Evolutionary conservation across 2,113 vertebrate genomes (phyloP).

Genomic region (Bubo scandiacus): DNA sequence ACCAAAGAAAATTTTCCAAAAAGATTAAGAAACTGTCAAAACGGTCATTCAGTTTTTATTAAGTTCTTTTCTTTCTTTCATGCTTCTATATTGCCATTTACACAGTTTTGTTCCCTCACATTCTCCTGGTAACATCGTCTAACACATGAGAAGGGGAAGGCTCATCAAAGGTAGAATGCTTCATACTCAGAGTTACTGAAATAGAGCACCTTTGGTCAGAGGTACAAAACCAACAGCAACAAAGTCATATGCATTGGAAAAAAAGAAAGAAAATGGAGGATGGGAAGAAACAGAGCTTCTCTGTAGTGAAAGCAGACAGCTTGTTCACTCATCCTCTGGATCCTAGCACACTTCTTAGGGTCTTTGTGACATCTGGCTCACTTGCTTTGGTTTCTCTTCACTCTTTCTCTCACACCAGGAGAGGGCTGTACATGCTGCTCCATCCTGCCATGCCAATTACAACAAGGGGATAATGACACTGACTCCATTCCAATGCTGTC

Average conservation of each 20-base stretch:
- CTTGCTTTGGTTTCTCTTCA: slow-evolving; percentile 18
- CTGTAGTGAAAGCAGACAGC: not conserved
- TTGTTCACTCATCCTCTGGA: slow-evolving; percentile 13
- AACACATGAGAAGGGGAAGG: not conserved
- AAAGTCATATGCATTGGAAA: not conserved
- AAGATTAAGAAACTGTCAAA: not conserved
- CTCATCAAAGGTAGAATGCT: not conserved
- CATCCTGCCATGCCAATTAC: slow-evolving; percentile 55
- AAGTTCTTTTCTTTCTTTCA: not conserved
- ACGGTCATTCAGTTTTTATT: not conserved
- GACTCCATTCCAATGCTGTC: slow-evolving; percentile 8
- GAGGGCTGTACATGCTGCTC: slow-evolving; percentile 29
- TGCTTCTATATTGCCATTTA: not conserved
- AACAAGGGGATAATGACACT: slow-evolving; percentile 45
- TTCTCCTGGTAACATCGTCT: not conserved
- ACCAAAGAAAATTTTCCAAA: not conserved
- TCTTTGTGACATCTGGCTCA: slow-evolving; percentile 52
- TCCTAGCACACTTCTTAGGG: slow-evolving; percentile 4
- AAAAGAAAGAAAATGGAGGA: not conserved
- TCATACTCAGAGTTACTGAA: not conserved
- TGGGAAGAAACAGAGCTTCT: not conserved
- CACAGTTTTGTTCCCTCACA: not conserved
- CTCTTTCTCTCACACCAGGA: slow-evolving; percentile 38
- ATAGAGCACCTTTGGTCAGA: not conserved
- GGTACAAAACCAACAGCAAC: not conserved